Evolutionary conservation across 1,140 invertebrate species (phyloP).

Genomic region (Bathynomus jamesi): DNA sequence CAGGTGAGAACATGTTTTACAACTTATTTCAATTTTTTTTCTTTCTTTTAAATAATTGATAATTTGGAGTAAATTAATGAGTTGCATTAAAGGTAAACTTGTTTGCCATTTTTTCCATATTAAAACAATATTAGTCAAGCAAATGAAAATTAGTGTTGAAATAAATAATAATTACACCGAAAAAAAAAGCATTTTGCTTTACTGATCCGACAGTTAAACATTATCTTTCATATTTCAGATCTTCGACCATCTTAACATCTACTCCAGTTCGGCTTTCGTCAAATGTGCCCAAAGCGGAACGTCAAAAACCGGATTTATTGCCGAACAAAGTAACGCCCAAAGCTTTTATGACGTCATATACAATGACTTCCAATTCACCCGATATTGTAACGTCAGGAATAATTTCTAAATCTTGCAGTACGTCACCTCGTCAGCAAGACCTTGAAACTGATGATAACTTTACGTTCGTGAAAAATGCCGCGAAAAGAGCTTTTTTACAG

Average conservation of each 20-base stretch:
- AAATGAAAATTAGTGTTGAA: no score
- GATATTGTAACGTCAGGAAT: neutral
- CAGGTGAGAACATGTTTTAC: slow-evolving; percentile 17
- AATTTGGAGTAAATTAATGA: no score
- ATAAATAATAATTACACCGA: no score
- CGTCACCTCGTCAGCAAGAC: no score
- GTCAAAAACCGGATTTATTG: slow-evolving; percentile 30
- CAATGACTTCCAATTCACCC: neutral
- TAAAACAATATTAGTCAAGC: no score
- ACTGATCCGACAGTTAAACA: no score
- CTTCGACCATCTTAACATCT: slow-evolving; percentile 26
- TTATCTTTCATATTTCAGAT: neutral
- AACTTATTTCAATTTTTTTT: neutral
- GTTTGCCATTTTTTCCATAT: no score
- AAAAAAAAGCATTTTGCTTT: no score
- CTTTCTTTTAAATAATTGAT: no score
- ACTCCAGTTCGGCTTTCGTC: slow-evolving; percentile 23
- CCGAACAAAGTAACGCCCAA: slow-evolving; percentile 28
- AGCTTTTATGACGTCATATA: slow-evolving; percentile 7
- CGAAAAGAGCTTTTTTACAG: slow-evolving; percentile 9
- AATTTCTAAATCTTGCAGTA: neutral
- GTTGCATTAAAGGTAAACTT: no score
- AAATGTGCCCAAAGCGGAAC: slow-evolving; percentile 6
- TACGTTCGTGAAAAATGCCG: neutral
- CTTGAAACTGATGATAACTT: neutral